These are phyloP conservation scores for Chironomus tentans DNA, from an alignment of 2,888 invertebrate species.

Conservation along the genomic window DNA sequence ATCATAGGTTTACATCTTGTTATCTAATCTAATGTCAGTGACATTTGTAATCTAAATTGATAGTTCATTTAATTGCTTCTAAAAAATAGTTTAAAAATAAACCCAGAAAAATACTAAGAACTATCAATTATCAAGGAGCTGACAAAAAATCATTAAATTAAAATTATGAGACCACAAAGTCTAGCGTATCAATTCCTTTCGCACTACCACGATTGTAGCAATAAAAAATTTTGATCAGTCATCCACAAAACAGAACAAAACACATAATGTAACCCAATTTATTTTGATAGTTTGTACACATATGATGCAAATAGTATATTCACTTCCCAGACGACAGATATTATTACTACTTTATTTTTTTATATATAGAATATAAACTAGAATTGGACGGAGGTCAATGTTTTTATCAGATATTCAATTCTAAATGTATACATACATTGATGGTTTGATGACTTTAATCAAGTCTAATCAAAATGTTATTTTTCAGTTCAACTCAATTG, in stretches of 20 bases:
- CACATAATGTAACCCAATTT: neutral
- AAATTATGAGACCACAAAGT: too few relatives aligned
- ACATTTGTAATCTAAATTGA: too few relatives aligned
- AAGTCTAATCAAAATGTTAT: slow-evolving; percentile 23
- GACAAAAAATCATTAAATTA: too few relatives aligned
- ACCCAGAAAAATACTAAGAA: too few relatives aligned
- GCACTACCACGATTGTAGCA: too few relatives aligned
- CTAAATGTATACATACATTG: neutral
- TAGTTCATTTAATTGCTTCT: too few relatives aligned
- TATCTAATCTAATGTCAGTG: too few relatives aligned
- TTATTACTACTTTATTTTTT: neutral
- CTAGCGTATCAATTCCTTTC: too few relatives aligned
- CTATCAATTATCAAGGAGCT: too few relatives aligned
- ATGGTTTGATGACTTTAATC: neutral
- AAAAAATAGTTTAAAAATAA: too few relatives aligned
- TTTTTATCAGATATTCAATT: slow-evolving; percentile 17
- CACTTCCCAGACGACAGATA: slow-evolving; percentile 1
- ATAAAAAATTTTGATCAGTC: neutral
- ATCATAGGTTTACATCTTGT: too few relatives aligned
- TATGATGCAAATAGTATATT: neutral
- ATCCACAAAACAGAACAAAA: neutral
- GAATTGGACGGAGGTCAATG: slow-evolving; percentile 13
- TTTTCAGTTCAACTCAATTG: neutral
- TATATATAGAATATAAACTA: neutral
- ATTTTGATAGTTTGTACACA: neutral